Conservation (phyloP, 2,888 invertebrate species). For the Cantharis rufa region DNA sequence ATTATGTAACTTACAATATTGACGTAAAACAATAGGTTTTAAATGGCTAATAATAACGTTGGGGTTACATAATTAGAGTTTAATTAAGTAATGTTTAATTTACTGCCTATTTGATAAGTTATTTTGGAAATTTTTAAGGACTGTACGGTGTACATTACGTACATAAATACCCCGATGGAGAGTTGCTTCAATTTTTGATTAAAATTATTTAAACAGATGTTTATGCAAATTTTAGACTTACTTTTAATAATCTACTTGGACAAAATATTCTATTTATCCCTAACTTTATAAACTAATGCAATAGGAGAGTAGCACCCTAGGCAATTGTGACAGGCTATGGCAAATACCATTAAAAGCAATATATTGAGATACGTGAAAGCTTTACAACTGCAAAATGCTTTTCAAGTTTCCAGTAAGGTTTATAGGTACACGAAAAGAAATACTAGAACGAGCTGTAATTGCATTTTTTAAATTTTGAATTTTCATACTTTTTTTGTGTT, state of each 20-base stretch:
- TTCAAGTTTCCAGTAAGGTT: neutral
- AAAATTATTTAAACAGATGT: neutral
- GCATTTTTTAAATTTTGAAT: neutral
- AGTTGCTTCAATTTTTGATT: too few relatives aligned
- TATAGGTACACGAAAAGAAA: neutral
- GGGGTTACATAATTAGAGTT: too few relatives aligned
- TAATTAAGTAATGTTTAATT: too few relatives aligned
- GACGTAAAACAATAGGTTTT: too few relatives aligned
- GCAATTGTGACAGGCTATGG: slow-evolving; percentile 20
- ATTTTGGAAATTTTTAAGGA: too few relatives aligned
- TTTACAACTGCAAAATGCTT: slow-evolving; percentile 17
- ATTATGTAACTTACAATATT: too few relatives aligned
- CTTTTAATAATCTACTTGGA: neutral
- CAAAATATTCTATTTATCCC: neutral
- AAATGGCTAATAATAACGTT: too few relatives aligned
- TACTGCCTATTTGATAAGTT: too few relatives aligned
- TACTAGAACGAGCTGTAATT: neutral
- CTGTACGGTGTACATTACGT: too few relatives aligned
- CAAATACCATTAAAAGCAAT: slow-evolving; percentile 26
- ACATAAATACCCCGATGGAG: too few relatives aligned
- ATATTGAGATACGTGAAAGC: slow-evolving; percentile 22
- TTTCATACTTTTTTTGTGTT: neutral
- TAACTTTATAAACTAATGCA: slow-evolving; percentile 20
- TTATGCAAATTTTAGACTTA: neutral
- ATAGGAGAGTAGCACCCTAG: slow-evolving; percentile 16